A percentile compares a stretch with the other conserved stretches of the same genome.
Conservation (phyloP, 2,888 invertebrate species). For the Prenolepis imparis region DNA sequence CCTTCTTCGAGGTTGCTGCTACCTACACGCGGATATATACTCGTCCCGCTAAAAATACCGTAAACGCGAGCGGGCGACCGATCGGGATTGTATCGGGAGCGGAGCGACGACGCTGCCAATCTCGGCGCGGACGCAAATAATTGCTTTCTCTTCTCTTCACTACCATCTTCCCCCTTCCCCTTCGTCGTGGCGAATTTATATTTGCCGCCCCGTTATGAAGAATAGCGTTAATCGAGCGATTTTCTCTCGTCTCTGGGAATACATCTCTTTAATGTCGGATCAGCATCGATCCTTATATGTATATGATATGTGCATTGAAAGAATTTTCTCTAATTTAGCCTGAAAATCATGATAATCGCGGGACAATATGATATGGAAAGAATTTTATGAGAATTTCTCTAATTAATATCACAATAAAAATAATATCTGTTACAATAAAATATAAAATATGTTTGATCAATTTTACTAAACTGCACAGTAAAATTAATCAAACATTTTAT, state of each 20-base stretch:
- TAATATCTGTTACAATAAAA: no score
- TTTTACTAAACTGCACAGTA: no score
- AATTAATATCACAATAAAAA: no score
- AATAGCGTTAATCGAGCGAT: background rate
- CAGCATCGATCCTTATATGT: background rate
- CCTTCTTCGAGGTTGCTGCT: background rate
- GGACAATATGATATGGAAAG: no score
- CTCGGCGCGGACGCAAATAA: slow-evolving; percentile 4
- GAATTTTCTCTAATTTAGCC: no score
- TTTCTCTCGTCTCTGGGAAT: background rate
- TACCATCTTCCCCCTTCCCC: background rate
- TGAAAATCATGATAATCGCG: no score
- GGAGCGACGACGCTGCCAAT: background rate
- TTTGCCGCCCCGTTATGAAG: background rate
- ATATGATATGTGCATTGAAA: background rate
- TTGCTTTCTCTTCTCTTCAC: slow-evolving; percentile 19
- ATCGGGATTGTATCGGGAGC: slow-evolving; percentile 74
- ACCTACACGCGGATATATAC: slow-evolving; percentile 71
- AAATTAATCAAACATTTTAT: no score
- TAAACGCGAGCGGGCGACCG: slow-evolving; percentile 61
- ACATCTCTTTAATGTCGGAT: background rate
- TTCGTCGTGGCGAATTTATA: background rate
- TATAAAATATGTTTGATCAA: no score
- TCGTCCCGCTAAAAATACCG: slow-evolving; percentile 80
- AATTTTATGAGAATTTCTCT: no score